These are phyloP conservation scores for Euclidia mi DNA, from an alignment of 2,888 invertebrate genomes.

Conservation along the genomic window DNA sequence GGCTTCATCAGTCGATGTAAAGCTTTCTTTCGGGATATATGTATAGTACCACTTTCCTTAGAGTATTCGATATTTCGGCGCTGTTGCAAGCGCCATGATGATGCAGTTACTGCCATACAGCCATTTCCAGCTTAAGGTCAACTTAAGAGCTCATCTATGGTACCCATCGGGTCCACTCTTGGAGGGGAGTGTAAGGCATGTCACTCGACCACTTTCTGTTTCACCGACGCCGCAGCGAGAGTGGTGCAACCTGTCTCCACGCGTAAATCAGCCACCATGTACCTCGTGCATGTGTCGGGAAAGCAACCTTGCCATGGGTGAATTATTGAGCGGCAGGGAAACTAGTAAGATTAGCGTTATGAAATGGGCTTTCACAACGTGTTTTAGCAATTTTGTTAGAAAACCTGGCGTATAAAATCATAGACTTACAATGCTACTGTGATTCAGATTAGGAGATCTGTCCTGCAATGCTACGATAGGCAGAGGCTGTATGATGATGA, in stretches of 20 bases:
- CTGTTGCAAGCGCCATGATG: neutral
- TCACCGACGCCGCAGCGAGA: conserved; percentile 60
- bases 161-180: neutral
- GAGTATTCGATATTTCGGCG: too few relatives aligned
- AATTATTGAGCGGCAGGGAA: neutral
- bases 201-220: conserved; percentile 66
- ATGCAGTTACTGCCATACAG: neutral
- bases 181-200: conserved; percentile 39
- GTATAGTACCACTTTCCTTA: too few relatives aligned
- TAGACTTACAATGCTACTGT: too few relatives aligned
- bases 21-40: too few relatives aligned
- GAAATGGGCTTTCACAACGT: too few relatives aligned
- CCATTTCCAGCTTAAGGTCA: neutral
- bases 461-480: too few relatives aligned
- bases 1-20: too few relatives aligned
- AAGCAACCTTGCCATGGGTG: neutral
- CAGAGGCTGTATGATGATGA: too few relatives aligned
- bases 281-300: conserved; percentile 5
- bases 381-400: too few relatives aligned
- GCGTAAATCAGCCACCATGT: conserved; percentile 25
- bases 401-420: too few relatives aligned
- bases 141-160: neutral
- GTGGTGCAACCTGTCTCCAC: conserved; percentile 52
- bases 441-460: too few relatives aligned
- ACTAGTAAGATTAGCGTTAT: too few relatives aligned